Evolutionary conservation across 2,888 invertebrate species (phyloP).

Genomic region (Blastobasis lacticolella): DNA sequence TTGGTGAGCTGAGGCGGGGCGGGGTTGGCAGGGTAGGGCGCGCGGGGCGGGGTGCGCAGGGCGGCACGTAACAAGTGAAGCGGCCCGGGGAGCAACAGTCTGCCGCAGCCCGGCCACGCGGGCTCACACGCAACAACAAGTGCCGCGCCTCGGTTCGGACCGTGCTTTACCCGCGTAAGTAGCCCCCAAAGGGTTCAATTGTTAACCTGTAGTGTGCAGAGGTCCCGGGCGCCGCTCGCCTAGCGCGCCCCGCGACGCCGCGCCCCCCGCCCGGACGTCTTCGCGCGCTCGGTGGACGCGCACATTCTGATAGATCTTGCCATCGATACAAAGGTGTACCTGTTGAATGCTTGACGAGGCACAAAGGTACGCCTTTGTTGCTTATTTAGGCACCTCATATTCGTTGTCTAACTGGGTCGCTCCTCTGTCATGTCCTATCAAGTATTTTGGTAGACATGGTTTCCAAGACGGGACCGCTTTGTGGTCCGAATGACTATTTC

Average conservation of each 20-base stretch:
- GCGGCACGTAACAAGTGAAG: constrained; percentile 72
- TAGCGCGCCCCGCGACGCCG: constrained; percentile 8
- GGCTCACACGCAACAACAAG: constrained; percentile 50
- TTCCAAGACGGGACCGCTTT: too few species aligned
- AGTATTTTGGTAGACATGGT: too few species aligned
- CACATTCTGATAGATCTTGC: constrained; percentile 36
- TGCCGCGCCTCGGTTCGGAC: constrained; percentile 36
- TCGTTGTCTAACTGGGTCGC: too few species aligned
- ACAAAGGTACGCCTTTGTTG: constrained; percentile 15
- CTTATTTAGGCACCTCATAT: not conserved
- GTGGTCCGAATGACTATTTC: too few species aligned
- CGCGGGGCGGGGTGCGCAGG: constrained; percentile 35
- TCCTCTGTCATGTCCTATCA: too few species aligned
- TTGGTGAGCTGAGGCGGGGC: constrained; percentile 56
- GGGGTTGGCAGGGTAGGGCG: constrained; percentile 28
- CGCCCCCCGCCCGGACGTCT: constrained; percentile 9
- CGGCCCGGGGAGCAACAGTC: constrained; percentile 74
- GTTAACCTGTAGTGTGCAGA: constrained; percentile 29
- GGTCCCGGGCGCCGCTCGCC: constrained; percentile 15
- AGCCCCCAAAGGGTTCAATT: constrained; percentile 43
- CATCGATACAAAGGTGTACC: constrained; percentile 42
- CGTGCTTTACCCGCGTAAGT: constrained; percentile 53
- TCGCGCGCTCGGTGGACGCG: constrained; percentile 19
- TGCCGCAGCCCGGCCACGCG: constrained; percentile 73
- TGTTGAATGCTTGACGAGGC: constrained; percentile 59